These are phyloP conservation scores for Apodemia duryi DNA, from an alignment of 2,888 invertebrate species.

Conservation along the genomic window DNA sequence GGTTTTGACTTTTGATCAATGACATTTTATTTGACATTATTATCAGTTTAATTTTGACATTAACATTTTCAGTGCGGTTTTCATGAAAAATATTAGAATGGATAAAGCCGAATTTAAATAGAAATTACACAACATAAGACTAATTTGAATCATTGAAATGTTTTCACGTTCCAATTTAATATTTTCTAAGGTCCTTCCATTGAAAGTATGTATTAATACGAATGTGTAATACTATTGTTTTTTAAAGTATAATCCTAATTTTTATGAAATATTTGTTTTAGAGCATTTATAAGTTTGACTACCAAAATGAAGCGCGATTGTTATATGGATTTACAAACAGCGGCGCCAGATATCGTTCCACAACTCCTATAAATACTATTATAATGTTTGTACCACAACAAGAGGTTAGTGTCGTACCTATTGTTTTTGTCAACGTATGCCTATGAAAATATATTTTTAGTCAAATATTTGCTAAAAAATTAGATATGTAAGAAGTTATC, in stretches of 20 bases:
- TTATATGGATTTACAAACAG: conserved; percentile 55
- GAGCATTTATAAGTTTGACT: conserved; percentile 59
- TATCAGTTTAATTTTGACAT: not conserved
- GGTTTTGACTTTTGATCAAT: not conserved
- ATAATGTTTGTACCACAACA: conserved; percentile 99
- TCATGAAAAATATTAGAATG: conserved; percentile 14
- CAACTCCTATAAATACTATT: conserved; percentile 93
- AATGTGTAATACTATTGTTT: conserved; percentile 17
- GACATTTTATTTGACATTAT: not conserved
- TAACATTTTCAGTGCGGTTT: not conserved
- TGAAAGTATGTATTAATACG: conserved; percentile 47
- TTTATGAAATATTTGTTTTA: conserved; percentile 43
- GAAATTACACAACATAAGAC: not conserved
- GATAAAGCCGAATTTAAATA: conserved; percentile 10
- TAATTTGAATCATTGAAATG: conserved; percentile 45
- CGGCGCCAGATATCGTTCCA: conserved; percentile 60
- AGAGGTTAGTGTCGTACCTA: conserved; percentile 83
- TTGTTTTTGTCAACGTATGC: not conserved
- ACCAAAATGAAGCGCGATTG: conserved; percentile 60
- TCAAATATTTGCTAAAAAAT: too few species aligned
- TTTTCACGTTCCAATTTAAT: conserved; percentile 65
- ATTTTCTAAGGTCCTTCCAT: conserved; percentile 50
- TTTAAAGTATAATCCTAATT: conserved; percentile 14
- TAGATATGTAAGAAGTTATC: too few species aligned
- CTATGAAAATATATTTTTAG: not conserved